These are phyloP conservation scores for Rhabdornis inornatus DNA, from an alignment of 2,113 vertebrate genomes.

Conservation along the genomic window DNA sequence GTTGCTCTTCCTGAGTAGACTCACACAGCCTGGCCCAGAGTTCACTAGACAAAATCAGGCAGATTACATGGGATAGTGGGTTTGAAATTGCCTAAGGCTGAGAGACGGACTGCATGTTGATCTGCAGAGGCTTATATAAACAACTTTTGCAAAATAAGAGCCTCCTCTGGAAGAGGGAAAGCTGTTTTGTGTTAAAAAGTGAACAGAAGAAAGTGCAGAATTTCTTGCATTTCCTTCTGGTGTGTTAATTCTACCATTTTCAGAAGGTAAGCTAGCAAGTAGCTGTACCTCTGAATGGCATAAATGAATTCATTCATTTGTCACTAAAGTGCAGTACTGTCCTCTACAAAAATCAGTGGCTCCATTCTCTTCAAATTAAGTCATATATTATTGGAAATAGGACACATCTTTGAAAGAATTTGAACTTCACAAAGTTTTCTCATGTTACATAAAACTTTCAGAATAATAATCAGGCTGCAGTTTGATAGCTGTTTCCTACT, in stretches of 20 bases:
- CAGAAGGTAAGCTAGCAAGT: background rate
- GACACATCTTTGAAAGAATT: background rate
- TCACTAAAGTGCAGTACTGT: background rate
- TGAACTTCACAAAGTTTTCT: background rate
- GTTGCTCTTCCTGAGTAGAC: background rate
- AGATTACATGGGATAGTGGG: background rate
- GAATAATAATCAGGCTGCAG: background rate
- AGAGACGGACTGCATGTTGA: background rate
- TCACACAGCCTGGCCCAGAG: background rate
- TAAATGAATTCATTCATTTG: constrained; percentile 8
- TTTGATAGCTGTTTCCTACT: background rate
- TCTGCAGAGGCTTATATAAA: background rate
- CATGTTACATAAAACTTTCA: background rate
- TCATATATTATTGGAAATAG: background rate
- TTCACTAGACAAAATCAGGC: background rate
- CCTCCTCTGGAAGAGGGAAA: background rate
- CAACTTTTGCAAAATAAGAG: background rate
- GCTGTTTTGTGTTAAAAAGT: background rate
- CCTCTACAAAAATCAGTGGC: background rate
- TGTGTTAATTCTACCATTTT: constrained; percentile 22
- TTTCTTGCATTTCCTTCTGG: background rate
- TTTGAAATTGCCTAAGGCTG: background rate
- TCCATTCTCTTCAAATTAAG: constrained; percentile 15
- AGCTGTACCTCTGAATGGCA: background rate
- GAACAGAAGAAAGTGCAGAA: background rate